Conservation (phyloP, 2,113 vertebrate genomes). For the Sitta europaea region DNA sequence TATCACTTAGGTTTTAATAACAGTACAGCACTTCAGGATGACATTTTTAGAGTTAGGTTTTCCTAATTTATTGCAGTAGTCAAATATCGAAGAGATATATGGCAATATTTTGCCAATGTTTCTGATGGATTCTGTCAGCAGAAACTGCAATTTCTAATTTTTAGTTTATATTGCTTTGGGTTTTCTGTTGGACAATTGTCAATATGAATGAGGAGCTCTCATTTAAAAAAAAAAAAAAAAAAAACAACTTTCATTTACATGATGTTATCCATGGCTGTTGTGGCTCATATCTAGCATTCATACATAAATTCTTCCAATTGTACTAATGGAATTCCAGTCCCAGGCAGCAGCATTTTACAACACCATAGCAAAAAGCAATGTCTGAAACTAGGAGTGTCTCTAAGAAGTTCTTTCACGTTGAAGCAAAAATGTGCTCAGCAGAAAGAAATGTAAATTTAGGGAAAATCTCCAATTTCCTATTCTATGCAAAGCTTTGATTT, state of each 20-base stretch:
- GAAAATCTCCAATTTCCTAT: conserved; percentile 78
- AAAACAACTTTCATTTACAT: background rate
- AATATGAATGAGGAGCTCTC: background rate
- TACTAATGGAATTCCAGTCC: conserved; percentile 64
- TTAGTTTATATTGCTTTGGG: background rate
- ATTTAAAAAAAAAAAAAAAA: background rate
- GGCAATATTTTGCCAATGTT: background rate
- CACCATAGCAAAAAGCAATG: conserved; percentile 36
- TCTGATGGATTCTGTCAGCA: background rate
- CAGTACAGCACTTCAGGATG: background rate
- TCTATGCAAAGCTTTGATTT: conserved; percentile 74
- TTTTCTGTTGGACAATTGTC: background rate
- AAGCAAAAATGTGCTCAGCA: conserved; percentile 76
- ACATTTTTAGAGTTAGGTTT: background rate
- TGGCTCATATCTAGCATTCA: conserved; percentile 15
- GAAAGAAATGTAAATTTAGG: conserved; percentile 81
- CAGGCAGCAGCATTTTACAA: conserved; percentile 57
- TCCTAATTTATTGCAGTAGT: background rate
- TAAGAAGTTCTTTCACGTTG: conserved; percentile 73
- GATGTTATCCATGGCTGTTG: background rate
- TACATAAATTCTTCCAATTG: background rate
- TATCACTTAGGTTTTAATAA: background rate
- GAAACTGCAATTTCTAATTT: background rate
- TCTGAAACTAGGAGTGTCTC: conserved; percentile 72
- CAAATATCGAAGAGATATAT: background rate